These are phyloP conservation scores for Burhinus oedicnemus DNA, from an alignment of 2,113 vertebrate species.

Conservation along the genomic window DNA sequence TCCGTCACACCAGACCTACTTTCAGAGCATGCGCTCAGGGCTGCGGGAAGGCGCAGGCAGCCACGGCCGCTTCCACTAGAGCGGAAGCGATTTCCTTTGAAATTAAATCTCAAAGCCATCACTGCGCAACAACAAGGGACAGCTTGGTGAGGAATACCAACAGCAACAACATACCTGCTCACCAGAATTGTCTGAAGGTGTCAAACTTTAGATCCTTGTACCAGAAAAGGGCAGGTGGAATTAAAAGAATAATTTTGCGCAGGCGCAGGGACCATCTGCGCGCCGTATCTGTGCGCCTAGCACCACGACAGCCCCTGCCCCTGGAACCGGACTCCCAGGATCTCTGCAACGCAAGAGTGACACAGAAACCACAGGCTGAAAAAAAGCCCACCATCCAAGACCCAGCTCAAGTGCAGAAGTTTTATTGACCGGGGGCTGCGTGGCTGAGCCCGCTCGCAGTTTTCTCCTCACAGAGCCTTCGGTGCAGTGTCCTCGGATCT, in stretches of 20 bases:
- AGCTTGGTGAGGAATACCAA: neutral
- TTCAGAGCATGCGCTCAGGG: accelerated
- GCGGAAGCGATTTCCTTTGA: neutral
- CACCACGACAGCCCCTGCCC: accelerated
- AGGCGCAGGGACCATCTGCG: accelerated
- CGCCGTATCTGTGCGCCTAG: accelerated
- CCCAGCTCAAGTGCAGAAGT: neutral
- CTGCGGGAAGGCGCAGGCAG: neutral
- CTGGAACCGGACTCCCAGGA: accelerated
- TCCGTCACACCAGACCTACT: neutral
- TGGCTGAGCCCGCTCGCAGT: neutral
- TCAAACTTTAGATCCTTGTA: neutral
- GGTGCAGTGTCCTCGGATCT: accelerated
- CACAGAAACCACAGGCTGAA: neutral
- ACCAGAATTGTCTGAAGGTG: accelerated
- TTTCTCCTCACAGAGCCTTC: neutral
- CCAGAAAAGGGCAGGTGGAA: accelerated
- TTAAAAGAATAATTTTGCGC: accelerated
- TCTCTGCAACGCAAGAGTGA: accelerated
- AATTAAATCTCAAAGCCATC: neutral
- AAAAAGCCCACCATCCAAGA: neutral
- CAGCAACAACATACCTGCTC: neutral
- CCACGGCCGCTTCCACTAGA: neutral
- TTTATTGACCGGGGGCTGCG: neutral
- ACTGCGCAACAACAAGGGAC: neutral